These are phyloP conservation scores for Synergus laeviventris DNA, from an alignment of 2,888 invertebrate species.

Conservation along the genomic window DNA sequence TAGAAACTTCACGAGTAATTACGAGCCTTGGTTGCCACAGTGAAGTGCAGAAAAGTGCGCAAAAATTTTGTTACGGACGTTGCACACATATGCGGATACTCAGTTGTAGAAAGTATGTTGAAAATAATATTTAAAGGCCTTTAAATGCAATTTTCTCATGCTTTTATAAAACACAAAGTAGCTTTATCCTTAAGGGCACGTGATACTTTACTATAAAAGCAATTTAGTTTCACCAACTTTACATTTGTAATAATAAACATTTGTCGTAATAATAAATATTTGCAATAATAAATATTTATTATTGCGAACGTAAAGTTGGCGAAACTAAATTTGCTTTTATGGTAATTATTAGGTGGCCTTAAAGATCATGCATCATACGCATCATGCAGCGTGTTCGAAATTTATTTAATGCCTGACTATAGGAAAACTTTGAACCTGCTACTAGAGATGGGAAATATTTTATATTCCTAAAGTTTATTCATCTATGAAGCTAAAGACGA, in stretches of 20 bases:
- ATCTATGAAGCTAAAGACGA: background rate
- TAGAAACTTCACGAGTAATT: background rate
- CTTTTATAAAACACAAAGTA: conserved; percentile 16
- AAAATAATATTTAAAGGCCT: background rate
- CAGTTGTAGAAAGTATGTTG: background rate
- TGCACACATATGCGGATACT: conserved; percentile 27
- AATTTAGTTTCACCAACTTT: too few species aligned
- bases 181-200: background rate
- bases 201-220: too few species aligned
- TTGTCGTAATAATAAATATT: background rate
- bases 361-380: background rate
- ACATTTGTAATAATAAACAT: too few species aligned
- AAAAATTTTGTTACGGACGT: background rate
- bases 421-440: background rate
- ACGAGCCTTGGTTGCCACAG: background rate
- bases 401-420: background rate
- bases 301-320: too few species aligned
- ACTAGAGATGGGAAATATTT: background rate
- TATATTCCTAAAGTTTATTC: background rate
- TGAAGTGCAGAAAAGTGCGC: background rate
- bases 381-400: background rate
- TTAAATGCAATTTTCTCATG: conserved; percentile 5
- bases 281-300: too few species aligned
- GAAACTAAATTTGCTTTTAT: too few species aligned
- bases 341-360: background rate